Evolutionary conservation across 1,140 invertebrate genomes (phyloP), one percentile per base, ranked within the genome.

Genomic region (Drosophila repleta): DNA sequence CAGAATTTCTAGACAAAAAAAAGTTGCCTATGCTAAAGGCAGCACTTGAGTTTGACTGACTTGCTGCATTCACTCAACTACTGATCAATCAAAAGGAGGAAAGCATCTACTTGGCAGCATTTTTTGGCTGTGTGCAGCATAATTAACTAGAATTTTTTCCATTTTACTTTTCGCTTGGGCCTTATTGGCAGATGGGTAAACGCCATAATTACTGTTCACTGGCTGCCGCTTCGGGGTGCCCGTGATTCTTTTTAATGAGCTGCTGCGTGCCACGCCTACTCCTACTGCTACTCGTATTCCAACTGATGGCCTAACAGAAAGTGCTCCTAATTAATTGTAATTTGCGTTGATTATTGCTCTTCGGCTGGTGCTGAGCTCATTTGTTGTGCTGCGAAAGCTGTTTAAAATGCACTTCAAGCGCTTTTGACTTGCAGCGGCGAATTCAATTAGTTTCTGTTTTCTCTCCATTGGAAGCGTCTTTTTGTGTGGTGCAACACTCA

Each of bases 311-410:
- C 29, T 29, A 29, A 29, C 29, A 29, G 63, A 72, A 65, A 75
- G 74, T 66, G 66, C 78, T 82, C 69, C 78, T 76, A 87, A 87
- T 87, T 88, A 88, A 76, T 78, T 87, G 71, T 68, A 87, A 88
- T 87, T 82, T 69, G 32, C 83, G 78, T 88, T 82, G 83, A 87
- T 85, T 85, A 75, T 61, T 49, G 53, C 32, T 13, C 56, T 29
- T 29, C 39, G 11, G 18, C 5, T 24, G 24, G 43, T 26, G 13
- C 67, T 43, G 41, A 6, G 43, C 17, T 20, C 32, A 15, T 6
- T 43, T 57, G 41, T 39, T 68, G 41, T 51, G 39, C 41, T 21
- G 17, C 17, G 43, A 53, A 20, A 68, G 49, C 11, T 43, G 20
- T 10, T 57, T 58, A 78, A 74, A 87, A 62, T 77, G 70, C 78